Conservation (phyloP, 2,797 vertebrate genomes). For the Falco peregrinus region DNA sequence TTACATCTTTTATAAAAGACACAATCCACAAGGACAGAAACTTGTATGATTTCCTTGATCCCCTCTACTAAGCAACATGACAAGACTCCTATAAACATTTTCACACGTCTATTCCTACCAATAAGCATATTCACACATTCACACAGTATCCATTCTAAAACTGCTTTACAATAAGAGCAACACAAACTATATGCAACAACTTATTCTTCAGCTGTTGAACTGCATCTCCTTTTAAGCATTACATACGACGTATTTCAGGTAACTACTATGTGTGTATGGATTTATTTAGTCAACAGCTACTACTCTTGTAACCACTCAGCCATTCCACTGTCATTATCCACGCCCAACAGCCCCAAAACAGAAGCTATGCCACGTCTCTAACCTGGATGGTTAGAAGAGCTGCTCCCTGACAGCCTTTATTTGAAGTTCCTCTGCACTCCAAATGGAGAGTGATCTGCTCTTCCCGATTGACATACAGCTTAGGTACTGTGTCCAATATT, state of each 20-base stretch:
- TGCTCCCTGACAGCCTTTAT: conserved; percentile 89
- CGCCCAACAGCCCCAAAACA: neutral
- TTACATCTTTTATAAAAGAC: neutral
- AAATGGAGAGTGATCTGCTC: conserved; percentile 89
- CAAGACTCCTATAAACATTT: neutral
- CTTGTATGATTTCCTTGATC: neutral
- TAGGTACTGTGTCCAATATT: conserved; percentile 87
- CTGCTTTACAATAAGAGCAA: neutral
- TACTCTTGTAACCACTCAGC: neutral
- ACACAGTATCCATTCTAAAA: too few species aligned
- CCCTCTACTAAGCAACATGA: neutral
- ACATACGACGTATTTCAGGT: neutral
- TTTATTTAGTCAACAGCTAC: neutral
- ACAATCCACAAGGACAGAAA: neutral
- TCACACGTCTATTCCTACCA: neutral
- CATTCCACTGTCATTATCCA: neutral
- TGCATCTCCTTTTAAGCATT: neutral
- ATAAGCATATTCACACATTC: neutral
- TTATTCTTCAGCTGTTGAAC: neutral
- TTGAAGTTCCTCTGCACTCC: conserved; percentile 89
- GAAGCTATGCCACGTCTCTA: neutral
- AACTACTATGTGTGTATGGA: fast-evolving
- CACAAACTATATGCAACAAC: neutral
- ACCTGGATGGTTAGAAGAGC: conserved; percentile 90
- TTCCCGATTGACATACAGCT: conserved; percentile 90